These are phyloP conservation scores for Philereme transversata DNA, from an alignment of 2,888 invertebrate species.

Conservation along the genomic window DNA sequence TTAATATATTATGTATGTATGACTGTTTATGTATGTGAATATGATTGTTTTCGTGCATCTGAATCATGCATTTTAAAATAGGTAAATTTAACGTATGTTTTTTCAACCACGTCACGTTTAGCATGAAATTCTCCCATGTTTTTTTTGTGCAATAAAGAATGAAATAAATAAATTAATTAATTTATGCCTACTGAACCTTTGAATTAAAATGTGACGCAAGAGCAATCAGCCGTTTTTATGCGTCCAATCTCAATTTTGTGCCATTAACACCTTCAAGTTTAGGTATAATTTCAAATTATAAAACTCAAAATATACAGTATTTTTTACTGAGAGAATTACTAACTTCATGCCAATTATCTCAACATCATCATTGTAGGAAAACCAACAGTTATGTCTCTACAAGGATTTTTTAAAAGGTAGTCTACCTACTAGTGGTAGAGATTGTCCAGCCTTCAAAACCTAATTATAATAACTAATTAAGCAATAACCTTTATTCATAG, in stretches of 20 bases:
- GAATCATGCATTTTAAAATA: too few species aligned
- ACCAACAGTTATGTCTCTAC: constrained; percentile 5
- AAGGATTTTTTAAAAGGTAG: constrained; percentile 2
- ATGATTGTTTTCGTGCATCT: too few species aligned
- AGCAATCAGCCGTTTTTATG: constrained; percentile 13
- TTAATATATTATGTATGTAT: too few species aligned
- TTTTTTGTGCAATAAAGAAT: too few species aligned
- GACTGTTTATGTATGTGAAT: too few species aligned
- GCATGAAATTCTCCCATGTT: too few species aligned
- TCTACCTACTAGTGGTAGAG: too few species aligned
- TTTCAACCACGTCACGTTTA: too few species aligned
- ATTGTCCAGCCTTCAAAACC: too few species aligned
- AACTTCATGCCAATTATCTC: constrained; percentile 25
- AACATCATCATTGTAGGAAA: constrained; percentile 25
- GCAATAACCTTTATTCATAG: too few species aligned
- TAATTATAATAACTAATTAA: too few species aligned
- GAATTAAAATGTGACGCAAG: constrained; percentile 5
- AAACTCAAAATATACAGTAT: constrained; percentile 12
- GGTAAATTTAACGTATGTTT: too few species aligned
- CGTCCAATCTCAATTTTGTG: constrained; percentile 25
- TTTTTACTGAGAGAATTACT: constrained; percentile 16
- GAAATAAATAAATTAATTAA: background rate
- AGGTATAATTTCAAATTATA: constrained; percentile 21
- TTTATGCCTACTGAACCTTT: background rate
- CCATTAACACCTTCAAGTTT: constrained; percentile 21